Evolutionary conservation across 2,113 vertebrate genomes (phyloP).

Genomic region (Thunnus maccoyii): DNA sequence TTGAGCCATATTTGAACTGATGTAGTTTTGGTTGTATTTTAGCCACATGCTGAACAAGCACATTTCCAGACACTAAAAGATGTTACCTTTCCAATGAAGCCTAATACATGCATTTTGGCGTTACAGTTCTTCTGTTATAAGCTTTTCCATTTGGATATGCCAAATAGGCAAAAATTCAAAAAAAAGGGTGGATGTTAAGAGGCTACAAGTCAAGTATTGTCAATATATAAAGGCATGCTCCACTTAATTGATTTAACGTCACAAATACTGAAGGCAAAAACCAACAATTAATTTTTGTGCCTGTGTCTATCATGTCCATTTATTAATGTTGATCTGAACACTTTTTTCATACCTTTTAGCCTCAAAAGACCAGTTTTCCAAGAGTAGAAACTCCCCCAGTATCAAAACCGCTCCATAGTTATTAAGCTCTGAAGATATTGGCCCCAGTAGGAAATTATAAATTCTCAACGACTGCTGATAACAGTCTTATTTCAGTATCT

Average conservation of each 20-base stretch:
- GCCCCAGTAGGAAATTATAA: slow-evolving; percentile 60
- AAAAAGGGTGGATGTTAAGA: too few relatives aligned
- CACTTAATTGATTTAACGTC: neutral
- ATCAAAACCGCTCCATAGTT: slow-evolving; percentile 35
- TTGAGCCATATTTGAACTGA: too few relatives aligned
- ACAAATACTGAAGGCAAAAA: neutral
- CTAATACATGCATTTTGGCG: too few relatives aligned
- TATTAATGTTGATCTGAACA: slow-evolving; percentile 14
- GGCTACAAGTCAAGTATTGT: neutral
- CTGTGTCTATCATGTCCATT: neutral
- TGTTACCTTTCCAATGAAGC: too few relatives aligned
- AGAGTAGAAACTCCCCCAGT: slow-evolving; percentile 25
- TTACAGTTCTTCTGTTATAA: too few relatives aligned
- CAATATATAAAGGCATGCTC: neutral
- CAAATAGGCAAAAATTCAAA: too few relatives aligned
- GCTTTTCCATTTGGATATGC: too few relatives aligned
- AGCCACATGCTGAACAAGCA: too few relatives aligned
- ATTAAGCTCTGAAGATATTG: slow-evolving; percentile 62
- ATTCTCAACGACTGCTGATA: slow-evolving; percentile 62
- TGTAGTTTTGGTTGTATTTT: too few relatives aligned
- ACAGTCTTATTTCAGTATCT: slow-evolving; percentile 61
- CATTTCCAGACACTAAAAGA: too few relatives aligned
- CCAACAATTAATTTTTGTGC: neutral
- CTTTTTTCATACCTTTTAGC: slow-evolving; percentile 11
- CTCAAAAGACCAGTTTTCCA: slow-evolving; percentile 21